A percentile compares a stretch with the other conserved stretches of the same genome.
phyloP scores from a whole-genome alignment of 2,888 invertebrate species.

The Romanomermis culicivorax region DNA sequence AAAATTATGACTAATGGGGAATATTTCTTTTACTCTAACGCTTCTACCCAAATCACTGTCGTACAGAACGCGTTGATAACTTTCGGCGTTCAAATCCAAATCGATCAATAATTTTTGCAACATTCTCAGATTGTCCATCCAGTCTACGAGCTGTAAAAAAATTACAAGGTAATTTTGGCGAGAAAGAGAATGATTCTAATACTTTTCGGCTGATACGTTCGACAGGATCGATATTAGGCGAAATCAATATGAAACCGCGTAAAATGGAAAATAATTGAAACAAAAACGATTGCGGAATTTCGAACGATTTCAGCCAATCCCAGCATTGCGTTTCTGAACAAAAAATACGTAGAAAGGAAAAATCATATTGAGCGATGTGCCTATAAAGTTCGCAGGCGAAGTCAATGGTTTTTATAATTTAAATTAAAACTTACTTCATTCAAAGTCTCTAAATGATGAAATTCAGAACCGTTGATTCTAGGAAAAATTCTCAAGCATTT shows the following conservation, averaged over 20 bases:
- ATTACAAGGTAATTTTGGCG: neutral
- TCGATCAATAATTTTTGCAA: conserved; percentile 14
- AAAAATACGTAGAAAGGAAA: too few species aligned
- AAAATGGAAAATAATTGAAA: conserved; percentile 14
- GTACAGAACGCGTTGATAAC: conserved; percentile 17
- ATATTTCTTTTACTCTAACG: neutral
- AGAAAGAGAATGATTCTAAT: neutral
- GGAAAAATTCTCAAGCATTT: too few species aligned
- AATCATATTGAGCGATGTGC: too few species aligned
- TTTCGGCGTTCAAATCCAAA: conserved; percentile 15
- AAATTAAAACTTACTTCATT: too few species aligned
- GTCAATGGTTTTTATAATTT: too few species aligned
- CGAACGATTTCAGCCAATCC: neutral
- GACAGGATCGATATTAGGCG: conserved; percentile 14
- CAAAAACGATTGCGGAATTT: neutral
- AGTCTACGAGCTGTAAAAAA: conserved; percentile 15
- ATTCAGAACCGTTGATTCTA: too few species aligned
- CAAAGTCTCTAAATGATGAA: too few species aligned
- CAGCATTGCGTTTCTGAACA: neutral
- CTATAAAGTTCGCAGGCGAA: too few species aligned
- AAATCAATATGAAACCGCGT: conserved; percentile 20
- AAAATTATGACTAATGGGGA: too few species aligned
- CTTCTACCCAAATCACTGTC: neutral
- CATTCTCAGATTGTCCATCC: conserved; percentile 14
- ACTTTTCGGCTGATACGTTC: neutral